Conservation (phyloP, 2,113 vertebrate genomes). For the Symphodus melops region DNA sequence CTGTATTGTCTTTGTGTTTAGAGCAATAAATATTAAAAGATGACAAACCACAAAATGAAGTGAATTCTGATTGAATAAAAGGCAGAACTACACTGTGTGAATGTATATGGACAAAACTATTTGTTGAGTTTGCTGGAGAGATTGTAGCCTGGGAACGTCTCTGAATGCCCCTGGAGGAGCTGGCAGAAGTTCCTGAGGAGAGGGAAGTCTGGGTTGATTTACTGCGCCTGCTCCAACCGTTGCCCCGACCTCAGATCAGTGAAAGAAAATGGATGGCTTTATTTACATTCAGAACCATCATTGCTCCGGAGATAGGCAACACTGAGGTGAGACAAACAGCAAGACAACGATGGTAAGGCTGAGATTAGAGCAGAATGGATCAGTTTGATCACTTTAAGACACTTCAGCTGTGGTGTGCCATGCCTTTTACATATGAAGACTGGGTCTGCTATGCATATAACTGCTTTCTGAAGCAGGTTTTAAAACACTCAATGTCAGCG, state of each 20-base stretch:
- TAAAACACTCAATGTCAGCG: not conserved
- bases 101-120: slow-evolving; percentile 46
- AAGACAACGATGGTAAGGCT: not conserved
- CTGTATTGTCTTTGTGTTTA: not conserved
- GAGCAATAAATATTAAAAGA: not conserved
- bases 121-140: too few relatives aligned
- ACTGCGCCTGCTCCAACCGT: too few relatives aligned
- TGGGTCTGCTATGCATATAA: too few relatives aligned
- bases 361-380: not conserved
- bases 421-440: too few relatives aligned
- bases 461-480: too few relatives aligned
- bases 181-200: too few relatives aligned
- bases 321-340: not conserved
- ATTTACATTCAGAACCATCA: not conserved
- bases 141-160: too few relatives aligned
- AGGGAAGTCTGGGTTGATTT: too few relatives aligned
- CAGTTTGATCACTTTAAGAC: not conserved
- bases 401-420: not conserved
- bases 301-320: not conserved
- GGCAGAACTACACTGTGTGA: not conserved
- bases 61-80: not conserved
- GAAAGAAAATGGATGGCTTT: too few relatives aligned
- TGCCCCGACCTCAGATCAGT: too few relatives aligned
- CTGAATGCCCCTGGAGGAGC: too few relatives aligned
- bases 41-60: not conserved